Evolutionary conservation across 2,888 invertebrate species (phyloP), one percentile per base, ranked within the genome.

Genomic region (Tryphoninae sp.): DNA sequence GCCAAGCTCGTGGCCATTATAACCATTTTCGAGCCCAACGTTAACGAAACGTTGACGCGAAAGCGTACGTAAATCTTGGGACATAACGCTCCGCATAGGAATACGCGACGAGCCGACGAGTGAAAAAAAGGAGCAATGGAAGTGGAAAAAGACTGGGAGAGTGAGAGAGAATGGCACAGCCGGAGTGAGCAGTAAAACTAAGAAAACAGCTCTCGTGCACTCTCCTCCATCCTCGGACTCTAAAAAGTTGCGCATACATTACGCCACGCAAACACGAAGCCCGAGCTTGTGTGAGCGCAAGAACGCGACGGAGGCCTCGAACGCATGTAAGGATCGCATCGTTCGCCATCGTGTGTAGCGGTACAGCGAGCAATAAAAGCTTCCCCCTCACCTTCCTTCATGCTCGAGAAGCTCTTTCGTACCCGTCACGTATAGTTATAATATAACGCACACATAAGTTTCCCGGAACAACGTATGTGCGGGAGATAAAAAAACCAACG

Each of bases 201-300:
- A 79, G 75, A 72, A 72, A 79, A 74, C 69, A 79, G 49, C 65
- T 67, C 75, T 65, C 55, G 59, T 51, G 72, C 53, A 45, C 67
- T 82, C 53, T 68, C n/a, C 67, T 51, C 53, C 51, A 40, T 76
- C 68, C 61, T 72, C 45, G 61, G 76, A 55, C 64, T 76, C 59
- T 81, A 83, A 82, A 82, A 82, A 82, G 69, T 77, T 80, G 73
- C 55, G 78, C 78, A 84, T 82, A 82, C 72, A 78, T 83, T 82
- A 78, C 72, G 23, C 74, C 61, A 45, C 59, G 40, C 74, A 72
- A 55, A 55, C 74, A 23, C 68, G 19, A 2, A 11, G 23, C 22
- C 22, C 55, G 69, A 45, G 73, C 68, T 49, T 69, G 65, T 67
- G 51, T 73, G 68, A 76, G 40, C 49, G 40, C 68, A 62, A 67